phyloP scores from a whole-genome alignment of 2,113 vertebrate genomes.

The Mirza zaza region DNA sequence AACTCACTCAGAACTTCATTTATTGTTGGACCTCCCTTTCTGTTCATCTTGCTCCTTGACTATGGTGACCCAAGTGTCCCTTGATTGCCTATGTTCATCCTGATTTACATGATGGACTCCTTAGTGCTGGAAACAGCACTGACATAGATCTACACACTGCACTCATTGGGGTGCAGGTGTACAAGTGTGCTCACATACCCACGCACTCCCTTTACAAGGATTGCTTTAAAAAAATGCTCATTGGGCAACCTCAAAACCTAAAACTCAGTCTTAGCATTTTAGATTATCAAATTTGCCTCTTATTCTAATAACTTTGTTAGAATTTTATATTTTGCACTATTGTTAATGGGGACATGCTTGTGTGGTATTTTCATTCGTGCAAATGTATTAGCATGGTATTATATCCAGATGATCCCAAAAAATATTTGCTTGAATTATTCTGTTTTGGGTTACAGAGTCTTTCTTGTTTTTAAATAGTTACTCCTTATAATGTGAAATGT shows the following conservation, averaged over 20 bases:
- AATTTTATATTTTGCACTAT: background rate
- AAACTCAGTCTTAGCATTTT: background rate
- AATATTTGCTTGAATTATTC: background rate
- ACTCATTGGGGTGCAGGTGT: background rate
- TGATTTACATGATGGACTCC: background rate
- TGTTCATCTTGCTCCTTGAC: background rate
- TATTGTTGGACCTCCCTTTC: background rate
- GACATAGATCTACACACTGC: background rate
- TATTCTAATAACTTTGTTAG: background rate
- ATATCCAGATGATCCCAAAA: background rate
- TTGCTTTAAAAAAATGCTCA: background rate
- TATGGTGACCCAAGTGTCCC: background rate
- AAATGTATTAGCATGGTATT: background rate
- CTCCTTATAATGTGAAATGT: conserved; percentile 4
- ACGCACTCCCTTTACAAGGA: background rate
- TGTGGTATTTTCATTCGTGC: background rate
- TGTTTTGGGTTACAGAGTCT: background rate
- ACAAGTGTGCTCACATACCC: background rate
- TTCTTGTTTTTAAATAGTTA: conserved; percentile 22
- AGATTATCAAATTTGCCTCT: background rate
- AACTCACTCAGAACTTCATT: background rate
- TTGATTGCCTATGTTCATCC: background rate
- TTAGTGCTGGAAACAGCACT: background rate
- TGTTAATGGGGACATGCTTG: background rate
- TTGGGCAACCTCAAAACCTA: background rate